Evolutionary conservation across 1,140 invertebrate species (phyloP).

Genomic region (Belonocnema kinseyi): DNA sequence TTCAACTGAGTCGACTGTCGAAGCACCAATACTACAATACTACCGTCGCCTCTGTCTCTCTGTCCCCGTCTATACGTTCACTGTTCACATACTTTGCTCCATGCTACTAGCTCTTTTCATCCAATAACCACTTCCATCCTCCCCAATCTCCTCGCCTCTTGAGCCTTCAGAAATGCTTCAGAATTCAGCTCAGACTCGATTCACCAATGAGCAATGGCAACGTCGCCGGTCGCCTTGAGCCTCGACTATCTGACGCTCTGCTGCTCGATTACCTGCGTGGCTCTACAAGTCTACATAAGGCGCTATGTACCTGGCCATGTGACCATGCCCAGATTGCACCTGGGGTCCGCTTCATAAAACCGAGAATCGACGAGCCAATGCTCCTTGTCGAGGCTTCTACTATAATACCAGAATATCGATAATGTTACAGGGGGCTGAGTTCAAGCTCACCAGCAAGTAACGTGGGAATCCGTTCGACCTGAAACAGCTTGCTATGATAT

Average conservation of each 20-base stretch:
- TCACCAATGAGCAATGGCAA: constrained; percentile 14
- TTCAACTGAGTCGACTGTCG: not conserved
- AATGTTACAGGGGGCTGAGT: constrained; percentile 9
- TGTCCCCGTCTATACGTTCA: not conserved
- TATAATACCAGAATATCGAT: constrained; percentile 8
- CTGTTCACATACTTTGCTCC: not conserved
- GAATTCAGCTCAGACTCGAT: not conserved
- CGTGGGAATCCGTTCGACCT: constrained; percentile 26
- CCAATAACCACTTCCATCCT: not conserved
- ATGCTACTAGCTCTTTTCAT: not conserved
- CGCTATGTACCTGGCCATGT: not conserved
- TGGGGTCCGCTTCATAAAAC: constrained; percentile 21
- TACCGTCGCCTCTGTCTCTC: not conserved
- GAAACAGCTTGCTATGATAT: not conserved
- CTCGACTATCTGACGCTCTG: constrained; percentile 14
- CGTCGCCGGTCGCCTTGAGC: not conserved
- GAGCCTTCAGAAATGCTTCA: no score
- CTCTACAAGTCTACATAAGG: not conserved
- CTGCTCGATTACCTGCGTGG: constrained; percentile 14
- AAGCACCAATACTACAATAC: not conserved
- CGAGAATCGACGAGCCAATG: not conserved
- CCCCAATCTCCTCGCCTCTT: not conserved
- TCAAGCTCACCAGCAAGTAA: constrained; percentile 14
- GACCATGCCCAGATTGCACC: constrained; percentile 10
- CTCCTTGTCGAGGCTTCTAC: not conserved